Base-by-base conservation (phyloP, 2,888 invertebrate species). In the Ectemnius lituratus region DNA sequence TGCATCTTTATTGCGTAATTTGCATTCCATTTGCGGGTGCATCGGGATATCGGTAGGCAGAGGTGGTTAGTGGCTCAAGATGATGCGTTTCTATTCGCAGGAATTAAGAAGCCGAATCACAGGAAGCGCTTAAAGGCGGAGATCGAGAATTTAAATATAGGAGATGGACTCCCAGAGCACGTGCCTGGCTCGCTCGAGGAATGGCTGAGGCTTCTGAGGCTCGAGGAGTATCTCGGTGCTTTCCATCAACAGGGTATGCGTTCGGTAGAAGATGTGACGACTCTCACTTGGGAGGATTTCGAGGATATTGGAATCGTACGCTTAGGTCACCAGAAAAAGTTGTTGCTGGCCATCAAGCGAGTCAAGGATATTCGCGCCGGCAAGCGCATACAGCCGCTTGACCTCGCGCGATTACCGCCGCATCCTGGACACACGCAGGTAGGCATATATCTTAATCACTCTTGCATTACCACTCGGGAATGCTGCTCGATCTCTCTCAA, bases 231-330 rank as follows among this genome's bases (percentile, higher is more conserved):
- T 90, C 95, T 96, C 56, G 95, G 96, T 20, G 96, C 97, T 57
- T 93, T 99, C 76, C 94, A 96, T 79, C 96, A 96, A 81, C 99
- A 99, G 92, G 98, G 98, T 67, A 99, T 98, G 92, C 95, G 96
- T 87, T 96, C 97, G 6, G 97, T 99, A 57, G 97, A 98, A 86
- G 96, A 97, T 91, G 97, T 99, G 68, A 97, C 97, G 46, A 97
- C 98, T 89, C 94, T 99, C 67, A 97, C 97, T 73, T 99, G 99
- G 98, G 99, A 99, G 90, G 99, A 99, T 92, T 94, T 99, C 89
- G 99, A 99, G 92, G 99, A 99, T 89, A 98, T 99, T 91, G 97
- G 97, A 70, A 97, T 97, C 87, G 96, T 97, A 27, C 95, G 97
- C 88, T 92, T 97, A 88, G 99, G 99, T 47, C 99, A 99, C 91